These are phyloP conservation scores for Melanotaenia duboulayi DNA, from an alignment of 2,113 vertebrate species.

Conservation along the genomic window DNA sequence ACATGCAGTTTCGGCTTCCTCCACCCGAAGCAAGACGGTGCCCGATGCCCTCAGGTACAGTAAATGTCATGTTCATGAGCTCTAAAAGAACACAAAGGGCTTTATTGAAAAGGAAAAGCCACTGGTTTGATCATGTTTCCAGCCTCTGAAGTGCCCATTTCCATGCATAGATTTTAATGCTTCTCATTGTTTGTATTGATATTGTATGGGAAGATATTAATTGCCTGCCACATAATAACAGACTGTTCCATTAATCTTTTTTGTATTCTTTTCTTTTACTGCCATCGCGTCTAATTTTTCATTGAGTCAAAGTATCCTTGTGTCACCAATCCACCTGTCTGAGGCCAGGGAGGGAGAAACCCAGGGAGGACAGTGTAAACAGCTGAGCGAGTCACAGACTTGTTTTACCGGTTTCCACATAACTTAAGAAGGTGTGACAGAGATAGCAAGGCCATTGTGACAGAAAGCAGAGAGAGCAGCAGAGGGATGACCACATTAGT, in stretches of 20 bases:
- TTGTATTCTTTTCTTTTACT: slow-evolving; percentile 1
- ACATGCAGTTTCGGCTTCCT: slow-evolving; percentile 77
- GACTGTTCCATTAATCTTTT: slow-evolving; percentile 13
- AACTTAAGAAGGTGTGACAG: slow-evolving; percentile 83
- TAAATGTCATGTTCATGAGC: slow-evolving; percentile 1
- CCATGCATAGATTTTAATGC: background rate
- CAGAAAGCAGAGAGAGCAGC: slow-evolving; percentile 35
- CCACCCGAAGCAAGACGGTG: slow-evolving; percentile 58
- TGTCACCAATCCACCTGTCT: slow-evolving; percentile 35
- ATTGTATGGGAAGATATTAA: background rate
- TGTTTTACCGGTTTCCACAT: slow-evolving; percentile 80
- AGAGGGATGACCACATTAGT: slow-evolving; percentile 15
- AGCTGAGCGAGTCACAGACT: slow-evolving; percentile 63
- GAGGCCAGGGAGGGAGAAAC: slow-evolving; percentile 20
- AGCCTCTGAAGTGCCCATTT: background rate
- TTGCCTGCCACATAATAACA: background rate
- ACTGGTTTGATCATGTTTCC: background rate
- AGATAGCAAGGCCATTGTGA: slow-evolving; percentile 71
- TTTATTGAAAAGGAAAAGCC: background rate
- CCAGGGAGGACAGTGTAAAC: slow-evolving; percentile 63
- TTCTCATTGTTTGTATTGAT: background rate
- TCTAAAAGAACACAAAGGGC: background rate
- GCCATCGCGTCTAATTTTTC: slow-evolving; percentile 33
- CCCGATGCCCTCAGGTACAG: slow-evolving; percentile 79
- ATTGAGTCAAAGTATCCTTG: slow-evolving; percentile 36